Evolutionary conservation across 1,140 invertebrate genomes (phyloP).

Genomic region (Vollenhovia emeryi): DNA sequence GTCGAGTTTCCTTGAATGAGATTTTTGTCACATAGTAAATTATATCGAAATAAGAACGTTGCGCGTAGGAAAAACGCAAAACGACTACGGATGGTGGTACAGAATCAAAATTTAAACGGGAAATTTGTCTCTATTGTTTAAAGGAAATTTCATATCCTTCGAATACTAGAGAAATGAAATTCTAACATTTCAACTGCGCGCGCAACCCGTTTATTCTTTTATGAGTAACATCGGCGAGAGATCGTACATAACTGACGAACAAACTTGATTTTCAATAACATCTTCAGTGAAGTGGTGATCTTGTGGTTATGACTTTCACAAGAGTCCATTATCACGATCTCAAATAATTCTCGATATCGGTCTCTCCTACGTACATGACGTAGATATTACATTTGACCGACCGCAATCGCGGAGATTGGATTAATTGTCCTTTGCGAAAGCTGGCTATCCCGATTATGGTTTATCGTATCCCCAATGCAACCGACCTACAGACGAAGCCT

Average conservation of each 20-base stretch:
- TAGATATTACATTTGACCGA: constrained; percentile 31
- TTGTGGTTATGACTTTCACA: background rate
- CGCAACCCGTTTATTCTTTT: background rate
- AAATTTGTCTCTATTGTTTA: background rate
- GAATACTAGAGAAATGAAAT: too few species aligned
- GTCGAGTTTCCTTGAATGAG: background rate
- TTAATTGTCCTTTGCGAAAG: constrained; percentile 47
- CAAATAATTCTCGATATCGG: constrained; percentile 26
- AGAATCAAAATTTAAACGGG: background rate
- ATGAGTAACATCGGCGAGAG: background rate
- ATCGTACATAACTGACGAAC: background rate
- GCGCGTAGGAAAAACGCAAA: background rate
- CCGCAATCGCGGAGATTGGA: constrained; percentile 29
- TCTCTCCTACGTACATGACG: constrained; percentile 16
- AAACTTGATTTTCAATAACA: constrained; percentile 6
- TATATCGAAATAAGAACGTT: constrained; percentile 1
- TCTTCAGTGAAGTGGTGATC: background rate
- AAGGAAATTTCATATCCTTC: too few species aligned
- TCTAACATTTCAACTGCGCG: background rate
- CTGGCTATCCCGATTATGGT: constrained; percentile 33
- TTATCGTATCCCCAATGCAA: background rate
- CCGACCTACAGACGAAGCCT: background rate
- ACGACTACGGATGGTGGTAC: background rate
- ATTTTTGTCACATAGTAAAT: background rate
- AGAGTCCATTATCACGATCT: constrained; percentile 11